Evolutionary conservation across 2,797 vertebrate genomes (phyloP), one percentile per base, ranked within the genome.

Genomic region (Poeciliopsis infans): DNA sequence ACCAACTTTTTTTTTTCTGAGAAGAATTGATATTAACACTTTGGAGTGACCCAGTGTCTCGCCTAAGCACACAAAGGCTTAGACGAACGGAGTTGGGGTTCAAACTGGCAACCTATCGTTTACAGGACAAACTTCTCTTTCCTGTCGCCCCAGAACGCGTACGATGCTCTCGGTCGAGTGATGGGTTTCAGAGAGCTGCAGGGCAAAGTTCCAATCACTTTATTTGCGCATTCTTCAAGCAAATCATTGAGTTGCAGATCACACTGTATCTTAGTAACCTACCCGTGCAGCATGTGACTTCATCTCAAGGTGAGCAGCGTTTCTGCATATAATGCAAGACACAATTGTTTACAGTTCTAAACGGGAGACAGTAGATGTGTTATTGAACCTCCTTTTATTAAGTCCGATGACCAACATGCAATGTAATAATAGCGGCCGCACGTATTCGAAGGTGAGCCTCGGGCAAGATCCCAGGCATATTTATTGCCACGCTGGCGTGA

Each of bases 241-340:
- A 74, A 77, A 66, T 55, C 31, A n/a, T 82, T 81, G 72, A 75
- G 73, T 46, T 88, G 77, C 88, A 69, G 45, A 73, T 87, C 80
- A 80, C 79, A 77, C 85, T 20, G 1, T 28, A n/a, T 75, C 39
- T 87, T 91, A 82, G 79, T 87, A 85, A 92, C 89, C 83, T 39
- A 18, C 82, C 78, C 66, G 20, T 59, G 78, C 72, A 66, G 76
- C 71, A 39, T 72, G 3, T 66, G 75, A 73, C 80, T 76, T 78
- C 79, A 79, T 77, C 74, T 84, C 77, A 92, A 92, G 88, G 85
- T 91, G 83, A 92, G 76, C 39, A 75, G 64, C 49, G 43, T 23
- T 43, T 28, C 72, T 81, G 75, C 75, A 64, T 76, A 59, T 84
- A 75, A 86, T 79, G 75, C 31, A 46, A 23, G 85, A 76, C 76